Base-by-base conservation (phyloP, 2,797 vertebrate species). In the Lepus townsendii region DNA sequence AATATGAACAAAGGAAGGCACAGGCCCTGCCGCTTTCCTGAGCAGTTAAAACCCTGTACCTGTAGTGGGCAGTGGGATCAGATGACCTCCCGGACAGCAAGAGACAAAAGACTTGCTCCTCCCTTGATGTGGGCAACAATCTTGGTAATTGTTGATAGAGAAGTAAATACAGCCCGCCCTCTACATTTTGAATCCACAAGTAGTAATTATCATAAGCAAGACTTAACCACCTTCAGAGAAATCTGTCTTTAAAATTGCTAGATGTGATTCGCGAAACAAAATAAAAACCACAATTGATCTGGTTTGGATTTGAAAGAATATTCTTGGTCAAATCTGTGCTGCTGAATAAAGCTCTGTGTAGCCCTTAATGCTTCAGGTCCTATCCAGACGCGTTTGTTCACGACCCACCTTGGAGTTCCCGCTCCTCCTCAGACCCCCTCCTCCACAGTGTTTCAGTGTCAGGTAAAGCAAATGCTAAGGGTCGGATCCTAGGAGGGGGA, bases 191-290 rank as follows among this genome's bases (percentile, higher is more conserved):
- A 90, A 91, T 95, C 90, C 80, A 50, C 72, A 95, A 90, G 75
- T 76, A 84, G 66, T 42, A 83, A 96, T 96, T 94, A 93, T 71
- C 87, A 77, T 86, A 96, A 80, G 30, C 54, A 84, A 92, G 38
- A 54, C 26, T 89, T 78, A 91, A 85, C 27, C n/a, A 80, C 69
- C 82, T 85, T 83, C 13, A 87, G 80, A 92, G 63, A 92, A 83
- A 85, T 79, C 75, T 79, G 19, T 78, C 54, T 90, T 77, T 83
- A 85, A 90, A 88, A 90, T 91, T 66, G 73, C 38, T 91, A 93
- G 65, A 77, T 77, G 38, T 85, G 32, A 93, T 60, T 89, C 16
- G 60, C 69, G 79, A 90, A 95, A 90, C 63, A 54, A 90, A 77
- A 80, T 78, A 63, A 90, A 93, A 83, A 54, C 42, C 14, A 84